These are phyloP conservation scores for Nibea coibor DNA, from an alignment of 2,113 vertebrate genomes.

Conservation along the genomic window DNA sequence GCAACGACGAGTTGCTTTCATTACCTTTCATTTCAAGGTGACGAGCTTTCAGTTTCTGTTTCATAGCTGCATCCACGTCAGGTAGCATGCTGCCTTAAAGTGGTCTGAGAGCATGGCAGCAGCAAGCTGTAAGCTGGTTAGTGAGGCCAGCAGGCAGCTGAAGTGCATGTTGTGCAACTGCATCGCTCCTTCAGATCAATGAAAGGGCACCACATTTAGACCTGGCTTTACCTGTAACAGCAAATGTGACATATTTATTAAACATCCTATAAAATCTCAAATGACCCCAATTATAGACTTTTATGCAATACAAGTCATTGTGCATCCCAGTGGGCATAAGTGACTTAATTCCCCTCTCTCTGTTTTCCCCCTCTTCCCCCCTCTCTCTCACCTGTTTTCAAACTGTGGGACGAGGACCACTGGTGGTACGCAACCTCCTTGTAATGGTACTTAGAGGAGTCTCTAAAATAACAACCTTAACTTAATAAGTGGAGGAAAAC, in stretches of 20 bases:
- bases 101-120: constrained; percentile 14
- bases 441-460: too few relatives aligned
- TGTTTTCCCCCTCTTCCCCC: too few relatives aligned
- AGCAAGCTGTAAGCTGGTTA: constrained; percentile 46
- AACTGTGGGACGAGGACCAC: too few relatives aligned
- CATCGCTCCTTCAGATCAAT: neutral
- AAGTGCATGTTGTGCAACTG: neutral
- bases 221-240: neutral
- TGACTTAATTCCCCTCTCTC: neutral
- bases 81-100: neutral
- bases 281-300: neutral
- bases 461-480: too few relatives aligned
- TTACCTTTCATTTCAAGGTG: neutral
- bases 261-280: neutral
- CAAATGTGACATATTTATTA: neutral
- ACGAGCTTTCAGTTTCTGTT: neutral
- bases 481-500: too few relatives aligned
- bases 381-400: neutral
- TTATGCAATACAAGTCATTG: neutral
- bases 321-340: neutral
- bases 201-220: neutral
- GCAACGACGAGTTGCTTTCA: neutral
- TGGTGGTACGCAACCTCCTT: too few relatives aligned
- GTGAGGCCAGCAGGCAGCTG: constrained; percentile 9
- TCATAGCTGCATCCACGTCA: neutral